Evolutionary conservation across 2,797 vertebrate genomes (phyloP), one percentile per base, ranked within the genome.

Genomic region (Myotis pilosus): DNA sequence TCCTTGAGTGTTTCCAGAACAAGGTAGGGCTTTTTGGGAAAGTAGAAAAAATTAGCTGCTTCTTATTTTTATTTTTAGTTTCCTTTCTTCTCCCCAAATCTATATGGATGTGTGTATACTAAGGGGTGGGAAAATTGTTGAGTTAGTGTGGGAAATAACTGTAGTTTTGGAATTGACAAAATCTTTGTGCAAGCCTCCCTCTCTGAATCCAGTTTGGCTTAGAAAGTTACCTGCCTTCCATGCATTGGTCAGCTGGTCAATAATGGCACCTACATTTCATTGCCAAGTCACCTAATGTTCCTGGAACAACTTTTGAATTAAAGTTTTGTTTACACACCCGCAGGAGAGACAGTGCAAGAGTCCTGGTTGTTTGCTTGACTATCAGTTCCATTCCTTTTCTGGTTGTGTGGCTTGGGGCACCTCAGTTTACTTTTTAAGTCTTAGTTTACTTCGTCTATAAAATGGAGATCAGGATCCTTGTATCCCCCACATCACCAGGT

Each of bases 401-500:
- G 49, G 36, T 38, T 66, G 4, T 64, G 72, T 91, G 36, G 8
- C n/a, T 41, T 30, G 33, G n/a, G 69, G 55, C 10, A 38, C 89
- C 83, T 94, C 68, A 38, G 68, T 85, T 75, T 74, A 87, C 10
- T 28, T 12, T 9, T 8, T 17, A n/a, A 60, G 30, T 81, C 57
- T 74, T 30, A 36, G 62, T 93, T 96, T 92, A 36, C 69, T 86
- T 86, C 62, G 44, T 85, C 62, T 87, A 20, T 72, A 64, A 92
- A 91, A 87, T 53, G 60, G 60, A 94, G 81, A 84, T 28, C 47
- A 57, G 76, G 47, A 69, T 91, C 17, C 87, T 88, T 84, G 62
- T 80, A 44, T 92, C 87, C 92, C 81, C 38, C 28, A 74, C 83
- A n/a, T 94, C 83, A 74, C 47, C 68, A 81, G 80, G n/a, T 89